phyloP scores from a whole-genome alignment of 2,797 vertebrate species.

The Tiaroga cobitis region DNA sequence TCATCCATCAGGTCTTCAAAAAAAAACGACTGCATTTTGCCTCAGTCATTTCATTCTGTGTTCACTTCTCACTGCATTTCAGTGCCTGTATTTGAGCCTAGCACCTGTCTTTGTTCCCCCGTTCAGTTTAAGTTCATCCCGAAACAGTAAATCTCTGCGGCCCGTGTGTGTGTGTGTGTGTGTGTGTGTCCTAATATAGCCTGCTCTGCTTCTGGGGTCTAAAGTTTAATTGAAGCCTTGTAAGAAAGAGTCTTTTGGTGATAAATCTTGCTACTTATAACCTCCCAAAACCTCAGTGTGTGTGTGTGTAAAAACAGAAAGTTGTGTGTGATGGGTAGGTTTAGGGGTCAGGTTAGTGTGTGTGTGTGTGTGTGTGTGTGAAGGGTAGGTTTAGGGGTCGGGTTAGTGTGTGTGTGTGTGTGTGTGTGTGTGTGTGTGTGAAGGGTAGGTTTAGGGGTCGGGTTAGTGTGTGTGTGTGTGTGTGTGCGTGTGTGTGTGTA shows the following conservation, averaged over 20 bases:
- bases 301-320: background rate
- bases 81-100: background rate
- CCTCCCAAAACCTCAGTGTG: background rate
- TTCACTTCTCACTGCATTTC: background rate
- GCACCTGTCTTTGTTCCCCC: background rate
- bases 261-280: background rate
- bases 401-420: too few relatives aligned
- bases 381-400: too few relatives aligned
- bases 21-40: background rate
- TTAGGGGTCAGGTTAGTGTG: too few relatives aligned
- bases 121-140: background rate
- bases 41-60: background rate
- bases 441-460: too few relatives aligned
- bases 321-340: conserved; percentile 27
- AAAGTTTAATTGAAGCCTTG: conserved; percentile 3
- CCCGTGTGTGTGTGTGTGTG: too few relatives aligned
- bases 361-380: too few relatives aligned
- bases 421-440: too few relatives aligned
- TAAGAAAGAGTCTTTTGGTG: background rate
- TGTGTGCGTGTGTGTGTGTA: too few relatives aligned
- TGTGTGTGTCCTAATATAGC: background rate
- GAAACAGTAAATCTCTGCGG: background rate
- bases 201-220: background rate
- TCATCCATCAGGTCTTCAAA: background rate
- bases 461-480: too few relatives aligned